Conservation (phyloP, 2,797 vertebrate genomes). For the Petrocephalus schoutedeni region DNA sequence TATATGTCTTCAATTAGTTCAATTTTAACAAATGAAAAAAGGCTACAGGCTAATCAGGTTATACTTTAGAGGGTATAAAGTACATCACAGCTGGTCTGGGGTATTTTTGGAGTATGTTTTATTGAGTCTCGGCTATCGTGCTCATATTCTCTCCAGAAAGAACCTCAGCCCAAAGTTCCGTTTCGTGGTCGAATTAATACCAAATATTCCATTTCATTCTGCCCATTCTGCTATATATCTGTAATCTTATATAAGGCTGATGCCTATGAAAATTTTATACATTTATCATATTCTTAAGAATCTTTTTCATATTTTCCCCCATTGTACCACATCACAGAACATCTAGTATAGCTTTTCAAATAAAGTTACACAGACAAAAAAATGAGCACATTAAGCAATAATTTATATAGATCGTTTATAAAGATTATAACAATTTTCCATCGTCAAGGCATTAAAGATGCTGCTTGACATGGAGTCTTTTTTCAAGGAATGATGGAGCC, state of each 20-base stretch:
- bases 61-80: neutral
- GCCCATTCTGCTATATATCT: neutral
- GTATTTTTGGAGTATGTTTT: slow-evolving; percentile 3
- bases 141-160: neutral
- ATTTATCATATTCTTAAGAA: slow-evolving; percentile 3
- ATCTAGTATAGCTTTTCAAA: neutral
- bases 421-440: neutral
- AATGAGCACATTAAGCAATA: neutral
- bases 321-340: neutral
- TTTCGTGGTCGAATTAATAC: neutral
- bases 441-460: neutral
- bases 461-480: neutral
- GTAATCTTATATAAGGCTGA: neutral
- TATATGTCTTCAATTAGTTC: neutral
- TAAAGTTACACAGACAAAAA: neutral
- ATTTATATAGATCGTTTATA: neutral
- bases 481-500: neutral
- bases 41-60: neutral
- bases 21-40: neutral
- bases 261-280: neutral
- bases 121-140: neutral
- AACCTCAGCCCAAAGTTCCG: neutral
- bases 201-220: neutral
- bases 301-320: neutral
- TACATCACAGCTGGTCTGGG: neutral